These are phyloP conservation scores for Hirudinaria manillensis DNA, from an alignment of 2,888 invertebrate genomes.

Conservation along the genomic window DNA sequence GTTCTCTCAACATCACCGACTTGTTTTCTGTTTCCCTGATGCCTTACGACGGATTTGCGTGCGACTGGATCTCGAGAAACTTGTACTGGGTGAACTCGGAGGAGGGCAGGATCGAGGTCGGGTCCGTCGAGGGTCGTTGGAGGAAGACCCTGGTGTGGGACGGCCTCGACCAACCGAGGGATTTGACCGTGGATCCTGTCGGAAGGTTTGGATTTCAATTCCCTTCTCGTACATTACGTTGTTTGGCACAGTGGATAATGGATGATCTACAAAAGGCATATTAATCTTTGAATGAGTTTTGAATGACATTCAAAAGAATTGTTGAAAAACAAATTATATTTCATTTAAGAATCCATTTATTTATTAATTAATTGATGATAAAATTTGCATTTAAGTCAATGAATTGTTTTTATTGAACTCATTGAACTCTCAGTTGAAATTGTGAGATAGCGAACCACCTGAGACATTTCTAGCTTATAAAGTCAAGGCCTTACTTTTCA, in stretches of 20 bases:
- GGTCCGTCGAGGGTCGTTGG: slow-evolving; percentile 9
- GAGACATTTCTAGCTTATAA: too few species aligned
- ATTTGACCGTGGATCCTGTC: neutral
- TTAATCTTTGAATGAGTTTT: too few species aligned
- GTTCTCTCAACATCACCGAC: neutral
- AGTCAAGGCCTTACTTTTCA: too few species aligned
- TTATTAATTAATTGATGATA: neutral
- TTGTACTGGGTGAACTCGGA: slow-evolving; percentile 13
- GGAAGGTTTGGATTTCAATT: neutral
- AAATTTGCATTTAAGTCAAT: too few species aligned
- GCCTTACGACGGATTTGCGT: neutral
- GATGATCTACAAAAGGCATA: neutral
- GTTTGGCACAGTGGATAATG: neutral
- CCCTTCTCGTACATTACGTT: neutral
- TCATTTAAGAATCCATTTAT: neutral
- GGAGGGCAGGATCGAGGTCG: slow-evolving; percentile 17
- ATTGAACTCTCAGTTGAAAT: too few species aligned
- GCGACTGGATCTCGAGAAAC: slow-evolving; percentile 2
- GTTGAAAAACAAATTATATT: too few species aligned
- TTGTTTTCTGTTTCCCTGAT: neutral
- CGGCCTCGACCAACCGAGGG: neutral
- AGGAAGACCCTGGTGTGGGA: slow-evolving; percentile 16
- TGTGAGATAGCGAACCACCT: too few species aligned
- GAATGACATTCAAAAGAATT: too few species aligned
- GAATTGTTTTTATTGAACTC: too few species aligned